Percentiles rank a stretch among this genome's conserved stretches.
phyloP scores from a whole-genome alignment of 2,113 vertebrate species.

The Hymenochirus boettgeri region DNA sequence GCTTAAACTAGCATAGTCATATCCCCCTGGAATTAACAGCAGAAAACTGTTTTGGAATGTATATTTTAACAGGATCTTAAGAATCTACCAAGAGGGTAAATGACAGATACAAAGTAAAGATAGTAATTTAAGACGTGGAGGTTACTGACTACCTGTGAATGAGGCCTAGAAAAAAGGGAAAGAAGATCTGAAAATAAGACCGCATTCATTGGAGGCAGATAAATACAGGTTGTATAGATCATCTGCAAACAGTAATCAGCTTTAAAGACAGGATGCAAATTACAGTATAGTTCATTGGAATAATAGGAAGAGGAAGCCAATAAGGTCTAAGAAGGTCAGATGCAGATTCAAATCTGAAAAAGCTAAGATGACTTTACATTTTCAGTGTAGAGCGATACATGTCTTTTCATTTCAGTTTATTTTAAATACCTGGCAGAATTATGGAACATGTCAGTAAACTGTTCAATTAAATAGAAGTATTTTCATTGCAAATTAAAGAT shows the following conservation, averaged over 20 bases:
- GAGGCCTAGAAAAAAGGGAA: not conserved
- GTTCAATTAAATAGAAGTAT: slow-evolving; percentile 11
- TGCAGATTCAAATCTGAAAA: not conserved
- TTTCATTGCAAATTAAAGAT: slow-evolving; percentile 16
- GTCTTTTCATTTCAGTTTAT: not conserved
- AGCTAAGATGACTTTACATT: slow-evolving; percentile 13
- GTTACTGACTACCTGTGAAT: not conserved
- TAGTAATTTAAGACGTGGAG: not conserved
- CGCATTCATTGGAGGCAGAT: not conserved
- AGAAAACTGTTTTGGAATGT: not conserved
- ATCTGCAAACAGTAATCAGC: not conserved
- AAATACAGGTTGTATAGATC: not conserved
- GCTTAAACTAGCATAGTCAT: no score
- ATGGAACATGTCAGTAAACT: slow-evolving; percentile 12
- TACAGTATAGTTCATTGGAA: not conserved
- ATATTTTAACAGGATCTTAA: not conserved
- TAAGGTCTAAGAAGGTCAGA: slow-evolving; percentile 14
- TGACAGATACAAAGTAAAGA: slow-evolving; percentile 1
- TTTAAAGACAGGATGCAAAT: not conserved
- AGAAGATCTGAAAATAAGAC: not conserved
- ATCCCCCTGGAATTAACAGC: no score
- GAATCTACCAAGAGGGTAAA: no score
- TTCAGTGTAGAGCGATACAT: not conserved
- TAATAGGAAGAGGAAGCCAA: slow-evolving; percentile 14
- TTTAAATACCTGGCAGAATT: slow-evolving; percentile 2